Conservation (phyloP, 2,113 vertebrate genomes). For the Edolisoma coerulescens region DNA sequence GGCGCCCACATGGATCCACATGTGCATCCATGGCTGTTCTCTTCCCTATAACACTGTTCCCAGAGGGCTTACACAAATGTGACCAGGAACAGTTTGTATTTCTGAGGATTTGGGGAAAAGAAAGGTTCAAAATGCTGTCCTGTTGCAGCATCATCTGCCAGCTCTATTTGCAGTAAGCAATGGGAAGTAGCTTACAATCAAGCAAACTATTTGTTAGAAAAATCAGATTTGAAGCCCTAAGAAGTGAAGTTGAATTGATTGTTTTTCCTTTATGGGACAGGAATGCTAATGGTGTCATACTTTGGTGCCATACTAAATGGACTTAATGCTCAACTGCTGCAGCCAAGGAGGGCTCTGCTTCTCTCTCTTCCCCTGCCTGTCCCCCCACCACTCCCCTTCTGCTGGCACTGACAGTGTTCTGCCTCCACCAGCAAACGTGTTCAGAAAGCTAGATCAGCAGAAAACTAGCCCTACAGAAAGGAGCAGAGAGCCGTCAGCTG, state of each 20-base stretch:
- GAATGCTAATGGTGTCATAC: neutral
- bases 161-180: neutral
- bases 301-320: neutral
- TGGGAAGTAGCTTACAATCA: neutral
- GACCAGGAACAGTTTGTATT: neutral
- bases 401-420: constrained; percentile 9
- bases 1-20: neutral
- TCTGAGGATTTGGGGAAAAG: neutral
- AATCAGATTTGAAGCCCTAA: neutral
- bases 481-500: neutral
- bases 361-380: neutral
- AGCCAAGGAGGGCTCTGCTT: neutral
- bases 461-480: constrained; percentile 5
- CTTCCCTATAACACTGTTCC: neutral
- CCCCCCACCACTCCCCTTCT: neutral
- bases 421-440: constrained; percentile 6
- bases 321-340: neutral
- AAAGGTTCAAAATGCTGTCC: neutral
- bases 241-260: neutral
- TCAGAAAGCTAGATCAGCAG: constrained; percentile 45
- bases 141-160: neutral
- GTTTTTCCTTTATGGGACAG: neutral
- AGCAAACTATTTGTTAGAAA: neutral
- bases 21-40: neutral
- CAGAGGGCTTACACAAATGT: neutral